Conservation (phyloP, 1,140 invertebrate species). For the Venturia canescens region DNA sequence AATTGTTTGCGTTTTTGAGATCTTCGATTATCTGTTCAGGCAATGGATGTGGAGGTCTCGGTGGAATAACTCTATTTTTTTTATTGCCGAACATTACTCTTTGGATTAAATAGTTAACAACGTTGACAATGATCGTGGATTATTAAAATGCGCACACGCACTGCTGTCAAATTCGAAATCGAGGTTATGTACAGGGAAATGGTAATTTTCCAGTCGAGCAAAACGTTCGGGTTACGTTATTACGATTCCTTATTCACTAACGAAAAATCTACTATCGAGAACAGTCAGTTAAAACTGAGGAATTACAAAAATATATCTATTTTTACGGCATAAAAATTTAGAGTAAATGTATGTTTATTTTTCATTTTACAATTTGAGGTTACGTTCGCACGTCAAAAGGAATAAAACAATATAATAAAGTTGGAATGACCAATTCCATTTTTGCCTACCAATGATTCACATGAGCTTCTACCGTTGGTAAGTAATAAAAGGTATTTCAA, state of each 20-base stretch:
- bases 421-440: no score
- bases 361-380: no score
- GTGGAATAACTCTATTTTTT: constrained; percentile 62
- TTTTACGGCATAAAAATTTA: no score
- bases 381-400: no score
- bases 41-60: constrained; percentile 62
- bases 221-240: not conserved
- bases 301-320: no score
- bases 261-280: not conserved
- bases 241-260: not conserved
- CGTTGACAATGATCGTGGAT: not conserved
- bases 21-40: constrained; percentile 67
- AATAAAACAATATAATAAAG: no score
- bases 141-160: not conserved
- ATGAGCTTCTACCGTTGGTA: not conserved
- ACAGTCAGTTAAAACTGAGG: no score
- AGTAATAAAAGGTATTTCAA: not conserved
- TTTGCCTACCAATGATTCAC: not conserved
- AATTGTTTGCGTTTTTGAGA: constrained; percentile 54
- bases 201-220: not conserved
- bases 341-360: no score
- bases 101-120: not conserved
- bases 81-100: constrained; percentile 67
- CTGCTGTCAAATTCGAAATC: not conserved
- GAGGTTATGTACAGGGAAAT: not conserved